A percentile compares a stretch with the other conserved stretches of the same genome.
phyloP scores from a whole-genome alignment of 2,888 invertebrate genomes.

The Andrena trimmerana region DNA sequence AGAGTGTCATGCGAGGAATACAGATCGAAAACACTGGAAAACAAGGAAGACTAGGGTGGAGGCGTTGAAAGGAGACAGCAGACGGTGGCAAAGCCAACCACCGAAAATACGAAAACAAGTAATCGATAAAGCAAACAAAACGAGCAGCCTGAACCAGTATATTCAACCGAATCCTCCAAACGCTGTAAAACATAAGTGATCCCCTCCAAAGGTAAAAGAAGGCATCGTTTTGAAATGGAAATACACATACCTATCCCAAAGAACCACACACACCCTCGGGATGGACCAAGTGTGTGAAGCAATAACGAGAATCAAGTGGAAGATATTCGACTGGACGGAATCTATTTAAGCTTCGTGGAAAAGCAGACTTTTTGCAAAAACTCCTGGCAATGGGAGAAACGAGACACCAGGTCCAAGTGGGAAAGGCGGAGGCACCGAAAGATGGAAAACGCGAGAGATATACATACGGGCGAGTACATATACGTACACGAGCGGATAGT shows the following conservation, averaged over 20 bases:
- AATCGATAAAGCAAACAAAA: conserved; percentile 29
- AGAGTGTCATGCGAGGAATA: no score
- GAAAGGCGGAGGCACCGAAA: background rate
- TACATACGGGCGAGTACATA: no score
- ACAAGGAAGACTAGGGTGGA: no score
- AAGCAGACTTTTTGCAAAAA: background rate
- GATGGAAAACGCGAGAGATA: conserved; percentile 33
- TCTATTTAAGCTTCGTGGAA: background rate
- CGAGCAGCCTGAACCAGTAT: background rate
- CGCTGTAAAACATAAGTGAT: background rate
- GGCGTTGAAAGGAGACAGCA: background rate
- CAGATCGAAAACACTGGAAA: no score
- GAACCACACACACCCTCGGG: background rate
- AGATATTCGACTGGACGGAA: background rate
- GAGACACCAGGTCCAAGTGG: conserved; percentile 11
- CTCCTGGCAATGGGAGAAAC: conserved; percentile 5
- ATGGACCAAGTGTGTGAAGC: background rate
- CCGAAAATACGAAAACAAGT: background rate
- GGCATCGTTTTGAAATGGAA: background rate
- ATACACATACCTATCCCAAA: background rate
- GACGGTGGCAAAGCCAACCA: conserved; percentile 4
- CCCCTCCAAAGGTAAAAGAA: background rate
- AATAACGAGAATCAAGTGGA: conserved; percentile 1
- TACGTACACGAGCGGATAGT: no score
- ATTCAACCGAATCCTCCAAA: background rate